phyloP scores from a whole-genome alignment of 2,113 vertebrate species.

The Mustela nigripes region DNA sequence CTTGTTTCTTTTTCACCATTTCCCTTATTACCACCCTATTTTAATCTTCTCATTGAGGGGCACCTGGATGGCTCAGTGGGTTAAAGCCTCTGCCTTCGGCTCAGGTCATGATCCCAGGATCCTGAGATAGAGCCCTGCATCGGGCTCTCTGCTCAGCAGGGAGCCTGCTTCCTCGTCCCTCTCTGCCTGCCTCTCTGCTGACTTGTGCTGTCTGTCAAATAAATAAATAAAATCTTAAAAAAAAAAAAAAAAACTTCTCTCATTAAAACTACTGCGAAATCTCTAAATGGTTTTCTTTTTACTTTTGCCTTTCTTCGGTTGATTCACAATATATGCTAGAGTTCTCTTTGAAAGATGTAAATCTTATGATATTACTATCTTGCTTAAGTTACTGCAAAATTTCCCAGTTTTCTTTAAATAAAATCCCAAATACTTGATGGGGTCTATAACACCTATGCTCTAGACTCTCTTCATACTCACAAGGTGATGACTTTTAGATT shows the following conservation, averaged over 20 bases:
- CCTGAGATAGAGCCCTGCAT: too few species aligned
- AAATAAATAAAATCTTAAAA: too few species aligned
- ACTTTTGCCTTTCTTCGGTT: neutral
- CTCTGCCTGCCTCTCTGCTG: too few species aligned
- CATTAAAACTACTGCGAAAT: neutral
- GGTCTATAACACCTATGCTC: neutral
- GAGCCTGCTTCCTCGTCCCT: too few species aligned
- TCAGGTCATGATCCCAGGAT: too few species aligned
- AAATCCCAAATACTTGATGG: neutral
- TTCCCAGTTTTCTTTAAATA: neutral
- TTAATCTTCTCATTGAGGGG: neutral
- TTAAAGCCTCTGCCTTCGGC: too few species aligned
- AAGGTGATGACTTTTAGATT: neutral
- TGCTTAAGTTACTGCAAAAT: neutral
- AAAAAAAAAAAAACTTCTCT: neutral
- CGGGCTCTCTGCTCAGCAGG: too few species aligned
- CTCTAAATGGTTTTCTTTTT: neutral
- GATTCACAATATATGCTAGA: neutral
- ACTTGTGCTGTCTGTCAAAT: too few species aligned
- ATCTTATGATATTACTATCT: neutral
- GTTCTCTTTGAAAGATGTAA: conserved; percentile 32
- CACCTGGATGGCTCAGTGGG: too few species aligned
- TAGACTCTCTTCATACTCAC: neutral
- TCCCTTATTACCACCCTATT: neutral
- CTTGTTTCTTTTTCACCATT: neutral